phyloP scores from a whole-genome alignment of 2,113 vertebrate species.

The Trematomus loennbergii region DNA sequence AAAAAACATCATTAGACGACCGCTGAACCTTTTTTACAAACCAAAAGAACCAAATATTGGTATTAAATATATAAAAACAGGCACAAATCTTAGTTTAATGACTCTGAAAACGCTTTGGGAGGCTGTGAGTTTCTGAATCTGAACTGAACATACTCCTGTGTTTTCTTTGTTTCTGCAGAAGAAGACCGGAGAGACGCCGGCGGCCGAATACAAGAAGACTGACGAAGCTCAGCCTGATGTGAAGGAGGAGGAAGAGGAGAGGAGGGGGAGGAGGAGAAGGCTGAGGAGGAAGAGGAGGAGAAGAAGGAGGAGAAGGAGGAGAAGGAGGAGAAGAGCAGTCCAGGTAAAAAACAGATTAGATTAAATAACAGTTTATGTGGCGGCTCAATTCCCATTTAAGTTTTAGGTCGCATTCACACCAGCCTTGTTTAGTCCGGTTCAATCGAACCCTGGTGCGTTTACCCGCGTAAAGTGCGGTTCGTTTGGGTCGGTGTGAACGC shows the following conservation, averaged over 20 bases:
- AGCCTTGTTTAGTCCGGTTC: too few relatives aligned
- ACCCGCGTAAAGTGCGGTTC: too few relatives aligned
- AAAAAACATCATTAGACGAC: too few relatives aligned
- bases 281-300: slow-evolving; percentile 72
- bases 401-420: too few relatives aligned
- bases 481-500: too few relatives aligned
- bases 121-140: background rate
- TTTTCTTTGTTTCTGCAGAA: slow-evolving; percentile 82
- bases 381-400: too few relatives aligned
- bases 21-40: too few relatives aligned
- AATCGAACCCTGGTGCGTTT: too few relatives aligned
- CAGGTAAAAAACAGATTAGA: too few relatives aligned
- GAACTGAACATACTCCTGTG: background rate
- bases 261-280: slow-evolving; percentile 73
- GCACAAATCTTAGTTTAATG: background rate
- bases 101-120: background rate
- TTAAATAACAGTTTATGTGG: too few relatives aligned
- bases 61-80: background rate
- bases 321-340: slow-evolving; percentile 69
- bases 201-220: slow-evolving; percentile 94
- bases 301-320: slow-evolving; percentile 10
- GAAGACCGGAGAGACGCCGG: slow-evolving; percentile 83
- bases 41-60: too few relatives aligned
- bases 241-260: slow-evolving; percentile 88
- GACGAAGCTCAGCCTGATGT: slow-evolving; percentile 97